Evolutionary conservation across 2,888 invertebrate species (phyloP).

Genomic region (Selenia dentaria): DNA sequence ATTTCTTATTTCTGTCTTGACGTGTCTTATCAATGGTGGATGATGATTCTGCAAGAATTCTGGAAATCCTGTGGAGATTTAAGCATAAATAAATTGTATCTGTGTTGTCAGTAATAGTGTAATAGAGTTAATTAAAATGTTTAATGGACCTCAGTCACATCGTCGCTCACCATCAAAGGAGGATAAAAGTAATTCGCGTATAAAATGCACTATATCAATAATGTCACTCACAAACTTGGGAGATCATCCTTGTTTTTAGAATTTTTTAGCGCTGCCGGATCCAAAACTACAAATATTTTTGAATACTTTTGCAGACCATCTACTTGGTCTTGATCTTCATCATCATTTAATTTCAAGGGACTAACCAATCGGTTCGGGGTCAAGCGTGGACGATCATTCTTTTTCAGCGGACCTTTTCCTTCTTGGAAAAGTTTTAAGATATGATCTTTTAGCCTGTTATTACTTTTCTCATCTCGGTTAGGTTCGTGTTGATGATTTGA

Average conservation of each 20-base stretch:
- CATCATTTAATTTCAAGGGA: conserved; percentile 2
- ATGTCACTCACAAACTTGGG: conserved; percentile 58
- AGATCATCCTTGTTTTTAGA: conserved; percentile 44
- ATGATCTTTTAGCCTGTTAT: conserved; percentile 2
- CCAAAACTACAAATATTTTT: conserved; percentile 58
- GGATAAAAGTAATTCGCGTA: no score
- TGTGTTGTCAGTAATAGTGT: no score
- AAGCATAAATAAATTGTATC: no score
- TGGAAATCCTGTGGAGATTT: conserved; percentile 55
- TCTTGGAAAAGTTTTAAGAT: conserved; percentile 15
- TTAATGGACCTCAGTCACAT: no score
- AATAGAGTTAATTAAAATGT: no score
- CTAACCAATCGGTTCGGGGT: conserved; percentile 24
- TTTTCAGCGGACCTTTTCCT: conserved; percentile 3
- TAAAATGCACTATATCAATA: no score
- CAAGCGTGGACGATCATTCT: conserved; percentile 4
- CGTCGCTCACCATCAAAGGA: no score
- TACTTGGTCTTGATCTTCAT: conserved; percentile 15
- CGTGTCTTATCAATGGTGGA: conserved; percentile 27
- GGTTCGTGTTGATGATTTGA: not conserved
- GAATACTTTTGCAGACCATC: conserved; percentile 46
- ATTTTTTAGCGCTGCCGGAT: conserved; percentile 46
- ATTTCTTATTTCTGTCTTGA: conserved; percentile 27
- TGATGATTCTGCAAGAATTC: conserved; percentile 43
- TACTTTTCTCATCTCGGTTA: not conserved